Evolutionary conservation across 64 coral and sea anemone genomes (phyloP), one percentile per base, ranked within the genome.

Genomic region (Dendrophyllia cribrosa): DNA sequence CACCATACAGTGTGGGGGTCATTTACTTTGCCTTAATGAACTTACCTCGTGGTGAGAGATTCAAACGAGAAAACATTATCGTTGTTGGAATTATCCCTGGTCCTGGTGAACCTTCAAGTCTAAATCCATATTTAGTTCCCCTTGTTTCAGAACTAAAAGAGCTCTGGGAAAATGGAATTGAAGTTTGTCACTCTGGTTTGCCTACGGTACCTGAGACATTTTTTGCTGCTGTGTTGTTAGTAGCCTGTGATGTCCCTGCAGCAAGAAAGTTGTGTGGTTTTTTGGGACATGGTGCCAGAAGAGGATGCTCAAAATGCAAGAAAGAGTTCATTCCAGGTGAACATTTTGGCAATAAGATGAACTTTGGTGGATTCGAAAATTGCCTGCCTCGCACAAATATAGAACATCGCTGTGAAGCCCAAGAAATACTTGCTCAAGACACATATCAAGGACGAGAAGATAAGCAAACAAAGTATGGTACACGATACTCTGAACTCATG

Each of bases 271-370:
- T 82, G 12, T 82, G 76, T 79, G 89, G 67, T 22, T 91, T 91
- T 74, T 44, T 66, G 59, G 79, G 78, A 51, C 52, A 58, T 85
- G 72, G 66, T 74, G 65, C 89, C 50, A 56, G 25, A 76, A 61
- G 60, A 61, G 89, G 79, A 17, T 91, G 81, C 53, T 95, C 93
- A 34, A 95, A 95, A 58, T 91, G 88, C 44, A 95, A 78, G 79
- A 79, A 78, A 58, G 58, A 74, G 48, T 91, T 80, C 68, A 60
- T 65, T 4, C 62, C 62, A 7, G 64, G 77, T 26, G 71, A 83
- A 62, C 44, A 89, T 51, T 56, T 95, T 56, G 46, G 63, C 15
- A 16, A 26, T 0, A 86, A 59, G n/a, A 95, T 90, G 70, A 75
- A 95, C 83, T 90, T 95, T 44, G 89, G 72, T 19, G 81, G 72